phyloP scores from a whole-genome alignment of 2,888 invertebrate species.

The Poecilobothrus nobilitatus region DNA sequence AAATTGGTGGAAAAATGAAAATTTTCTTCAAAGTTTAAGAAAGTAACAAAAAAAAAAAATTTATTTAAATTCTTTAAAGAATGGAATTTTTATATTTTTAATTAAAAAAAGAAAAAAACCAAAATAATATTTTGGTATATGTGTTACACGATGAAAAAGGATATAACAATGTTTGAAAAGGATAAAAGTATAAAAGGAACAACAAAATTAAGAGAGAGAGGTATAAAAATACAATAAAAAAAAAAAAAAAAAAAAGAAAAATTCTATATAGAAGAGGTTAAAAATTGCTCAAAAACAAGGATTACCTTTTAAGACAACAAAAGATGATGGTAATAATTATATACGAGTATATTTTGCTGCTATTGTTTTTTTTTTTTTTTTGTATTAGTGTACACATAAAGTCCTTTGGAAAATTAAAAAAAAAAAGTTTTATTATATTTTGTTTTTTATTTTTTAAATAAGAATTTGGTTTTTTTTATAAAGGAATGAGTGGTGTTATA shows the following conservation, averaged over 20 bases:
- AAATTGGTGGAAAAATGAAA: no score
- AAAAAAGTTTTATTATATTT: no score
- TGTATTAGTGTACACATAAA: neutral
- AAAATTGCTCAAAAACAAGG: neutral
- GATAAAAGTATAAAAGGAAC: neutral
- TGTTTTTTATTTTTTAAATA: no score
- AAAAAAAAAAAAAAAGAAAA: neutral
- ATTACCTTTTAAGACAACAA: slow-evolving; percentile 3
- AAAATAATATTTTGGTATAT: no score
- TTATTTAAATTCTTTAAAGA: neutral
- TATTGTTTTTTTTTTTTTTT: neutral
- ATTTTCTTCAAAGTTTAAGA: neutral
- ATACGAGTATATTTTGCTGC: no score
- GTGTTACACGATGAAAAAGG: no score
- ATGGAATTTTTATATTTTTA: slow-evolving; percentile 2
- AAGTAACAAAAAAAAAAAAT: neutral
- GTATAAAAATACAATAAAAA: neutral
- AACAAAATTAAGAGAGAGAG: neutral
- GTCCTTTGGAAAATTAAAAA: neutral
- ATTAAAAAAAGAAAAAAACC: neutral
- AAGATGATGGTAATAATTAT: slow-evolving; percentile 2
- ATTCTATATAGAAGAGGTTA: no score
- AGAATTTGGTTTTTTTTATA: no score
- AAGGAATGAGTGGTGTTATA: no score
- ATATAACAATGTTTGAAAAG: neutral